Conservation (phyloP, 2,888 invertebrate genomes). For the Hirtodrosophila confusa region DNA sequence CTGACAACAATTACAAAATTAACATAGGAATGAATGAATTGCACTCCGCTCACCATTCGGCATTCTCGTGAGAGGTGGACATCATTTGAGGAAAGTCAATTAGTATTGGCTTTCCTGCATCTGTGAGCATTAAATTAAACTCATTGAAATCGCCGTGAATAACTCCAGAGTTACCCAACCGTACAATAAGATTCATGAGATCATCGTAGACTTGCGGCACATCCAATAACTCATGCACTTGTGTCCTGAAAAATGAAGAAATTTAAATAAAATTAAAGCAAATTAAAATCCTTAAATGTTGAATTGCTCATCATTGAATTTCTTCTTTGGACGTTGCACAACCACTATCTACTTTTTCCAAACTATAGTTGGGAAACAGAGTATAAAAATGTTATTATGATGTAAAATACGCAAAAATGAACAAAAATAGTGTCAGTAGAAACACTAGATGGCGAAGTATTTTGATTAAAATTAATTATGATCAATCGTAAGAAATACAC, state of each 20-base stretch:
- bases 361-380: too few relatives aligned
- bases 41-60: constrained; percentile 88
- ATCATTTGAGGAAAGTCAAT: constrained; percentile 99
- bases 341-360: too few relatives aligned
- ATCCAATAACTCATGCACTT: constrained; percentile 88
- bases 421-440: too few relatives aligned
- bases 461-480: too few relatives aligned
- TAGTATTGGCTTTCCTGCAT: constrained; percentile 91
- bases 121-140: constrained; percentile 96
- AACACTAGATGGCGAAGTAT: too few relatives aligned
- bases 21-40: background rate
- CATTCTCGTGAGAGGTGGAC: constrained; percentile 96
- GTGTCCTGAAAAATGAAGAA: constrained; percentile 85
- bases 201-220: constrained; percentile 94
- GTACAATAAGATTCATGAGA: constrained; percentile 96
- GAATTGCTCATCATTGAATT: too few relatives aligned
- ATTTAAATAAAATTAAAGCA: background rate
- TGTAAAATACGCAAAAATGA: too few relatives aligned
- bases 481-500: too few relatives aligned
- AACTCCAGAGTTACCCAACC: constrained; percentile 96
- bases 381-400: too few relatives aligned
- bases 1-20: constrained; percentile 82
- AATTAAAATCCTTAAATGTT: too few relatives aligned
- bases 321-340: too few relatives aligned
- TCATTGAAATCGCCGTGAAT: constrained; percentile 99